phyloP scores from a whole-genome alignment of 2,113 vertebrate species.

The Ahaetulla prasina region DNA sequence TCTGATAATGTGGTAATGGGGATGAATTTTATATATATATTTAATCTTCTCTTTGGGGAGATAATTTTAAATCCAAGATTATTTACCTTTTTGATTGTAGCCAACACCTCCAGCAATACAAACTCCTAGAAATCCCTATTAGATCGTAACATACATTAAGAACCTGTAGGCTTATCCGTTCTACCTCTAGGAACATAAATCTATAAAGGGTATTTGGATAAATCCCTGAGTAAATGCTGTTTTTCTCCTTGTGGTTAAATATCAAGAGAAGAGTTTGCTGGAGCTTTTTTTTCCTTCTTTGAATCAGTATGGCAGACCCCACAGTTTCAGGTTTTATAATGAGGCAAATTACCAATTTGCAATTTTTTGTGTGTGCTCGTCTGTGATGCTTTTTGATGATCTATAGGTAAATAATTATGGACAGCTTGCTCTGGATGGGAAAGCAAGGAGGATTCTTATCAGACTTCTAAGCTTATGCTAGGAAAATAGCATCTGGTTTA shows the following conservation, averaged over 20 bases:
- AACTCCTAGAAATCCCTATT: background rate
- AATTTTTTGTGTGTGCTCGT: background rate
- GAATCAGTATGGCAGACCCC: background rate
- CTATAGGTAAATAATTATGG: background rate
- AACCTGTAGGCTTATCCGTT: background rate
- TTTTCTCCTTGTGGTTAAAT: background rate
- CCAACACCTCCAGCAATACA: background rate
- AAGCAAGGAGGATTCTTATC: background rate
- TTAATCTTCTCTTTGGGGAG: background rate
- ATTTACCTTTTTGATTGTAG: background rate
- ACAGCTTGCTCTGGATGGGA: background rate
- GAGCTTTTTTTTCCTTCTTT: background rate
- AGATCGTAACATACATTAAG: background rate
- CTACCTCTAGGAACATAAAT: background rate
- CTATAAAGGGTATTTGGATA: background rate
- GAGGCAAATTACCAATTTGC: background rate
- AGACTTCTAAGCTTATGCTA: background rate
- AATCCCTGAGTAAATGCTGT: background rate
- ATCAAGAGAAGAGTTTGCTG: background rate
- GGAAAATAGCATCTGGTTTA: slow-evolving; percentile 17
- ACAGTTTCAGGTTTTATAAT: background rate
- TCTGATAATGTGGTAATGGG: background rate
- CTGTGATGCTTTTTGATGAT: background rate
- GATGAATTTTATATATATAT: background rate
- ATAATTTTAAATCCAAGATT: background rate